Percentiles rank a stretch among this genome's conserved stretches.
These are phyloP conservation scores for Passer montanus DNA, from an alignment of 2,113 vertebrate species.

Conservation along the genomic window DNA sequence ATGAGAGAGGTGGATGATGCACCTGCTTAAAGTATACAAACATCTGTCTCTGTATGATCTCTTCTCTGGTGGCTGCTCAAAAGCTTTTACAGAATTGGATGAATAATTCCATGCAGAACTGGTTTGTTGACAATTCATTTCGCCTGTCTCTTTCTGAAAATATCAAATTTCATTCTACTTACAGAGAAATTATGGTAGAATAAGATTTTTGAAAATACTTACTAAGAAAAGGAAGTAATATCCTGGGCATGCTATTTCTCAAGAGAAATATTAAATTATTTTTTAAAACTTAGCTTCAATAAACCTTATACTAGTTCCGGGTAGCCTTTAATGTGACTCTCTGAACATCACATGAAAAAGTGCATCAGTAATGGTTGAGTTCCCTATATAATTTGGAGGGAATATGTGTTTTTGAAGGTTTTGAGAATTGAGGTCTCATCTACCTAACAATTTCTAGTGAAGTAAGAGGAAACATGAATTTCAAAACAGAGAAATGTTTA, in stretches of 20 bases:
- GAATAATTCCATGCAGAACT: neutral
- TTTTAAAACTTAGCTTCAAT: neutral
- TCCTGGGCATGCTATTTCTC: neutral
- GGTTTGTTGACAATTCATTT: neutral
- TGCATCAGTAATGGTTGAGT: neutral
- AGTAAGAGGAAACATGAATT: neutral
- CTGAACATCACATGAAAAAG: neutral
- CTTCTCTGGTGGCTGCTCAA: neutral
- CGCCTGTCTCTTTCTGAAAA: neutral
- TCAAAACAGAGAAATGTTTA: neutral
- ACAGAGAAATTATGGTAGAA: neutral
- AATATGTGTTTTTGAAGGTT: neutral
- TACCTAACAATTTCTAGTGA: neutral
- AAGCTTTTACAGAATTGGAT: neutral
- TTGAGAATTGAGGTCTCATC: neutral
- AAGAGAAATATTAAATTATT: neutral
- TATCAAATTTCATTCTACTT: neutral
- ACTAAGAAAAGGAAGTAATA: neutral
- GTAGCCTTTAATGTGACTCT: neutral
- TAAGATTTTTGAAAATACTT: neutral
- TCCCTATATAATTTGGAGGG: neutral
- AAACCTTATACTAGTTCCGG: neutral
- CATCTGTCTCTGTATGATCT: neutral
- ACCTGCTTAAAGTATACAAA: neutral
- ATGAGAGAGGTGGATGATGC: neutral